These are phyloP conservation scores for Bombus soroeensis DNA, from an alignment of 1,140 invertebrate species.

Conservation along the genomic window DNA sequence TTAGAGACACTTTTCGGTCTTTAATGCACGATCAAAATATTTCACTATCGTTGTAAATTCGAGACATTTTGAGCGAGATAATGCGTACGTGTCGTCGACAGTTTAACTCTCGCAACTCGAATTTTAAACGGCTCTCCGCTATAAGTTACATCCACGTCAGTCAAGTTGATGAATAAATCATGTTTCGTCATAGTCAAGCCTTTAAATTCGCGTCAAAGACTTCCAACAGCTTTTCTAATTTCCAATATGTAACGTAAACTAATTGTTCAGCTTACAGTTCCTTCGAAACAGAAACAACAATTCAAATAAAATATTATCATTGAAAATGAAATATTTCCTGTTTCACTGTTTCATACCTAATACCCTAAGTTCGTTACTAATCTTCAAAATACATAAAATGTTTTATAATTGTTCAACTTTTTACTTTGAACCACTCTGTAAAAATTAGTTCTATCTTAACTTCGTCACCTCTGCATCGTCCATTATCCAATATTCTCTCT, in stretches of 20 bases:
- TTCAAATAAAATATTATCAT: no score
- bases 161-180: conserved; percentile 1
- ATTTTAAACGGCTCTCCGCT: background rate
- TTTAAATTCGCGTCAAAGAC: background rate
- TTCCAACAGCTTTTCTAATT: background rate
- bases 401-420: background rate
- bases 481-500: background rate
- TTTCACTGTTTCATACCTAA: background rate
- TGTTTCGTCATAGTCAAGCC: background rate
- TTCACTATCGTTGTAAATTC: background rate
- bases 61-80: background rate
- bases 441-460: background rate
- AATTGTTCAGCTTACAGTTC: background rate
- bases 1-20: background rate
- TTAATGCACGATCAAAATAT: background rate
- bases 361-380: no score
- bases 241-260: background rate
- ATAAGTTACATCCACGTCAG: background rate
- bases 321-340: background rate
- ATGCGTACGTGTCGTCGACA: background rate
- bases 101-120: background rate
- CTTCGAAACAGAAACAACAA: no score
- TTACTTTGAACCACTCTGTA: background rate
- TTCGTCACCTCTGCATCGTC: background rate
- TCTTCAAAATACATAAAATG: no score